A percentile compares a stretch with the other conserved stretches of the same genome.
Evolutionary conservation across 2,888 invertebrate species (phyloP).

Genomic region (Drosophila recens): DNA sequence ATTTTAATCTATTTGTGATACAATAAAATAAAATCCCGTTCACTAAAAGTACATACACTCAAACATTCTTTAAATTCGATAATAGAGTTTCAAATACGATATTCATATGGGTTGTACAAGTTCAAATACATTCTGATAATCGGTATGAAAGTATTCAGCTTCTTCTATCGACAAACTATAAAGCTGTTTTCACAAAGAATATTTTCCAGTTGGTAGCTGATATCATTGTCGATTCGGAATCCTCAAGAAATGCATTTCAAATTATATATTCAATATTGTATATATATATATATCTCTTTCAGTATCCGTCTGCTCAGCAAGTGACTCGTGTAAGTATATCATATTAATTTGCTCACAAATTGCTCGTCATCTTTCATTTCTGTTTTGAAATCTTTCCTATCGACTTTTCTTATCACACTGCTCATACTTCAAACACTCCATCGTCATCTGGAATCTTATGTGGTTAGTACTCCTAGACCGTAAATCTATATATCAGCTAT

Average conservation of each 20-base stretch:
- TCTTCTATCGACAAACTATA: not conserved
- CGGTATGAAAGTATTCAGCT: not conserved
- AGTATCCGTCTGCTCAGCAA: slow-evolving; percentile 76
- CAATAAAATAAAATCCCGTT: slow-evolving; percentile 71
- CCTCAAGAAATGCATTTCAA: slow-evolving; percentile 9
- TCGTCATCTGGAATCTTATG: slow-evolving; percentile 56
- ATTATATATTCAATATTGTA: slow-evolving; percentile 39
- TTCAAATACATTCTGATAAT: not conserved
- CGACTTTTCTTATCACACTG: slow-evolving; percentile 51
- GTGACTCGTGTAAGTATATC: slow-evolving; percentile 79
- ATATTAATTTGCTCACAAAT: slow-evolving; percentile 11
- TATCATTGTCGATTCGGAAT: not conserved
- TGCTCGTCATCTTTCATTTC: slow-evolving; percentile 55
- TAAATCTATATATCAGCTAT: slow-evolving; percentile 9
- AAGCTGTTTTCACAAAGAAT: slow-evolving; percentile 1
- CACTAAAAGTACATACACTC: slow-evolving; percentile 50
- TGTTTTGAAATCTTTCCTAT: slow-evolving; percentile 50
- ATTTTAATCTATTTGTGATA: slow-evolving; percentile 82
- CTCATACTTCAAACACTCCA: slow-evolving; percentile 60
- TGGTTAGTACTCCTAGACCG: slow-evolving; percentile 62
- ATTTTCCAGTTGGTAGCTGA: not conserved
- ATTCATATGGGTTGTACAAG: slow-evolving; percentile 67
- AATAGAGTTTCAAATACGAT: slow-evolving; percentile 70
- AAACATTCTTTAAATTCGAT: slow-evolving; percentile 34
- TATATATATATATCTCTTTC: slow-evolving; percentile 58